Base-by-base conservation (phyloP, 2,888 invertebrate species). In the Apotomis turbidana region DNA sequence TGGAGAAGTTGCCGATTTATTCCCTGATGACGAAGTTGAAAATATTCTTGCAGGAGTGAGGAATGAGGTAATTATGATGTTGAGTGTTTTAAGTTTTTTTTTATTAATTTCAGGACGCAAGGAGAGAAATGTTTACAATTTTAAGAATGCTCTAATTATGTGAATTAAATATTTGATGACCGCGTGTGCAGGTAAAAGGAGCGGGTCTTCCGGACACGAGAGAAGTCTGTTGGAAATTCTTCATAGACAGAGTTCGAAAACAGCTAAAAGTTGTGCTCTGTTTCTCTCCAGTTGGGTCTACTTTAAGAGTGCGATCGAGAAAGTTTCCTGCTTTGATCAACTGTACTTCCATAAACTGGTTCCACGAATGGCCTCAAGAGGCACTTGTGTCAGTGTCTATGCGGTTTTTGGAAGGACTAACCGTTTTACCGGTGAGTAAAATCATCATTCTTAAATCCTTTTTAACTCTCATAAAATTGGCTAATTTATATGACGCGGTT, bases 281-380 rank as follows among this genome's bases (percentile, higher is more conserved):
- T 86, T 99, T 99, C 90, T 99, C 99, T 9, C 99, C 99, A 0
- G 99, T 99, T 59, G 99, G 99, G 10, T 97, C 97, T 12, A 98
- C 98, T 1, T 94, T 99, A 71, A 94, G 99, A 81, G 97, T 99
- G 46, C 82, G 99, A 76, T 97, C 98, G 38, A 95, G 99, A 78
- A 99, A 99, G 93, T 99, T 99, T 88, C 99, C 99, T 0, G 98
- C 99, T 8, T 95, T 99, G 75, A 97, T 98, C 77, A 99, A 98
- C 90, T 98, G 98, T 81, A 98, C 99, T 5, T 97, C 97, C 68
- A 98, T 99, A 76, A 98, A 99, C 87, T 99, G 99, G 99, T 99
- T 99, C 90, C 99, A 99, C 85, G 99, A 99, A 88, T 99, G 99
- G 99, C 99, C 99, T 3, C 98, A 98, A 91, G 98, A 99, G 89